Percentiles rank a stretch among this genome's conserved stretches.
phyloP scores from a whole-genome alignment of 2,888 invertebrate species.

The Branchellion lobata region DNA sequence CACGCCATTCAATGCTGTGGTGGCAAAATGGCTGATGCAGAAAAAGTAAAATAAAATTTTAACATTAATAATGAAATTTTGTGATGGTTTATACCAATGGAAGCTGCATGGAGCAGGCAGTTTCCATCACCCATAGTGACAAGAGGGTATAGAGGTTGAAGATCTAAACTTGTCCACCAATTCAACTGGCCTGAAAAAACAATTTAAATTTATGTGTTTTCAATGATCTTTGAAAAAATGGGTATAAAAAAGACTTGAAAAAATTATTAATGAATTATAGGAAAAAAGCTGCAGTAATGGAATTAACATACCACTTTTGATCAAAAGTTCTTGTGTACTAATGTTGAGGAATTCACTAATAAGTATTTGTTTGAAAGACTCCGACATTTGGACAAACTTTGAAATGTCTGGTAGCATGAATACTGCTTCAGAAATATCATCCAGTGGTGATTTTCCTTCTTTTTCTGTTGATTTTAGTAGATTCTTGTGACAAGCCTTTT shows the following conservation, averaged over 20 bases:
- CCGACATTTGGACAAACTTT: conserved; percentile 67
- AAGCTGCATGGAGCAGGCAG: conserved; percentile 82
- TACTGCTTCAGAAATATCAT: conserved; percentile 56
- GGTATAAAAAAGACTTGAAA: neutral
- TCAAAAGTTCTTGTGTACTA: conserved; percentile 75
- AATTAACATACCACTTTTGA: conserved; percentile 69
- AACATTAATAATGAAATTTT: neutral
- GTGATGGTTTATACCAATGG: conserved; percentile 67
- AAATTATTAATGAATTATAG: too few relatives aligned
- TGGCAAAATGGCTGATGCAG: too few relatives aligned
- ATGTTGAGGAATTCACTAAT: conserved; percentile 82
- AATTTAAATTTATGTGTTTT: neutral
- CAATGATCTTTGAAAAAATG: neutral
- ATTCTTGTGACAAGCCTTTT: too few relatives aligned
- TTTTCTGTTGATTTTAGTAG: too few relatives aligned
- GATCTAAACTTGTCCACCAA: conserved; percentile 73
- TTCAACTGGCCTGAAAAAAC: conserved; percentile 70
- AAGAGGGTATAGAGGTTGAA: conserved; percentile 68
- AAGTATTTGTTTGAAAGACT: conserved; percentile 72
- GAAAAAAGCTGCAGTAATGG: too few relatives aligned
- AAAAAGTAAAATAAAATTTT: neutral
- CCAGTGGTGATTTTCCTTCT: neutral
- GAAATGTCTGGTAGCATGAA: conserved; percentile 75
- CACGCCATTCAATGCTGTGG: conserved; percentile 79
- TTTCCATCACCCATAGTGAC: conserved; percentile 85